Base-by-base conservation (phyloP, 2,113 vertebrate genomes). In the Buteo buteo region DNA sequence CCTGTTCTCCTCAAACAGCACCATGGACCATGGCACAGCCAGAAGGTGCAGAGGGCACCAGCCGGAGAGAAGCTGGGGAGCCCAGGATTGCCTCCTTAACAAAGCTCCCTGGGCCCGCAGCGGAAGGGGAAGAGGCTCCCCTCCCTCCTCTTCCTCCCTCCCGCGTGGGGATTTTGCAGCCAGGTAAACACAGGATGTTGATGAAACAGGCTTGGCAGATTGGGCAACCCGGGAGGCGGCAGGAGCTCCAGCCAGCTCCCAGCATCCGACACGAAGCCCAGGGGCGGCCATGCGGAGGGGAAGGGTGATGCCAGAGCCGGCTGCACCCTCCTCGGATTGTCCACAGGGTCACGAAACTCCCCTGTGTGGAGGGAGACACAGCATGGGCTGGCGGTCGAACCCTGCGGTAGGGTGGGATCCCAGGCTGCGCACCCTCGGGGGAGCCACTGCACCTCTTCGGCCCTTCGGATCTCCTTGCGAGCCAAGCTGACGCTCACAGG, bases 111-210 rank as follows among this genome's bases (percentile, higher is more conserved):
- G 0, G 58, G 55, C 49, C 16, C 1, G 0, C 72, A 62, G 59
- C 2, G 31, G 91, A 88, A 94, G 59, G 54, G 88, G 94, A 95
- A 94, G 88, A 83, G 80, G 88, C 26, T 94, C 82, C 81, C 31
- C 67, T 92, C 54, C 81, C 74, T 76, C 74, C 74, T 91, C 90
- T 94, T 92, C 94, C 94, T 95, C 86, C 36, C 65, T 71, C 50
- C 61, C 3, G 2, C 11, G 0, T 50, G 69, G 47, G 38, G 88
- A 69, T 77, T 88, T 65, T 71, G 52, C 84, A 74, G 84, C 49
- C 94, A 96, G 94, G 93, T 96, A 94, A 96, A 94, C 94, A 97
- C 91, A 94, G 94, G 96, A 96, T 95, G 91, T 87, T 94, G 94
- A 88, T 73, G 91, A 69, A 88, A 88, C 3, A 2, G 20, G 62